A percentile compares a stretch with the other conserved stretches of the same genome.
Conservation (phyloP, 1,140 invertebrate species). For the Bilobella aurantiaca region DNA sequence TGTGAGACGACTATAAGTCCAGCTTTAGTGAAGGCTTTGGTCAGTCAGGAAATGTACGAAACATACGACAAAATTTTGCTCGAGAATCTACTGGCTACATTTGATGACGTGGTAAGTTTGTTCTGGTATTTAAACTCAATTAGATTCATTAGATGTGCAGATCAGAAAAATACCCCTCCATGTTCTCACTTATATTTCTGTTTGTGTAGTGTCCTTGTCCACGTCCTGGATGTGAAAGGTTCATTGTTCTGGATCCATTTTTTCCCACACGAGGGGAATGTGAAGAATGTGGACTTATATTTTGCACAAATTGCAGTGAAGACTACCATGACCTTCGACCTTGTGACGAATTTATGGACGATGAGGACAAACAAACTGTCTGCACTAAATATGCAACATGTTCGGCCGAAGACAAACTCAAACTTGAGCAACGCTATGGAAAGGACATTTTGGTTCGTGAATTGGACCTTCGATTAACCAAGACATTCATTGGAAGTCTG, state of each 20-base stretch:
- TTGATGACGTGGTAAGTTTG: not conserved
- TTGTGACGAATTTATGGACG: not conserved
- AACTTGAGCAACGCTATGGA: not conserved
- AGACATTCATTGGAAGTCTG: not conserved
- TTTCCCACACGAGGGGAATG: not conserved
- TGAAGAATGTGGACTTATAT: not conserved
- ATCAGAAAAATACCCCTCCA: no score
- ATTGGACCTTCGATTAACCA: not conserved
- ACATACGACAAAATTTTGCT: not conserved
- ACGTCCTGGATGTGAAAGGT: not conserved
- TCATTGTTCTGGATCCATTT: not conserved
- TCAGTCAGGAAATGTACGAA: not conserved
- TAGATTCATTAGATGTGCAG: no score
- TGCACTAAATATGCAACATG: not conserved
- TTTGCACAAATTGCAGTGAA: not conserved
- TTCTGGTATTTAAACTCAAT: no score
- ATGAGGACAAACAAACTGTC: not conserved
- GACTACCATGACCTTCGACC: not conserved
- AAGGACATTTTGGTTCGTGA: not conserved
- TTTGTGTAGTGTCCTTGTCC: not conserved
- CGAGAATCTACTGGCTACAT: not conserved
- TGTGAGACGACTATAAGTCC: not conserved
- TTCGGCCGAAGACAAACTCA: not conserved
- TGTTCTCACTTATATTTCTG: not conserved
- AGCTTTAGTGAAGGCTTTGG: not conserved